A percentile compares a stretch with the other conserved stretches of the same genome.
These are phyloP conservation scores for Colistium nudipinnis DNA, from an alignment of 2,113 vertebrate genomes.

Conservation along the genomic window DNA sequence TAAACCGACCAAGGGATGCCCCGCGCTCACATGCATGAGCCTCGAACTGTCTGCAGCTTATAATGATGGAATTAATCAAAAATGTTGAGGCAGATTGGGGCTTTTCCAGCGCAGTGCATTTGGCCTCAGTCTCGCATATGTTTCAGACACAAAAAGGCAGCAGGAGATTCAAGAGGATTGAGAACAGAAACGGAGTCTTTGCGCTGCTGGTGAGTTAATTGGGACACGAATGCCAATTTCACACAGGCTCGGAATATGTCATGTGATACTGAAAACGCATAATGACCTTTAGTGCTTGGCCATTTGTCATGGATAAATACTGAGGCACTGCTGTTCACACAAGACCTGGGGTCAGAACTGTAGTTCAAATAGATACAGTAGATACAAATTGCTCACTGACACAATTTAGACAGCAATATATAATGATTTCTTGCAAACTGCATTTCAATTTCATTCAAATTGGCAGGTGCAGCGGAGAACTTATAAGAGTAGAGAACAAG, in stretches of 20 bases:
- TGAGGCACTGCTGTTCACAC: not conserved
- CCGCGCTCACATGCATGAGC: slow-evolving; percentile 13
- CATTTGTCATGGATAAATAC: slow-evolving; percentile 13
- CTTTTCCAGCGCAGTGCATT: slow-evolving; percentile 46
- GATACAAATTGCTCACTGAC: not conserved
- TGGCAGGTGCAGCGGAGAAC: not conserved
- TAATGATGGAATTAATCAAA: slow-evolving; percentile 10
- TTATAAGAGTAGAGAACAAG: not conserved
- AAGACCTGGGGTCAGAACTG: not conserved
- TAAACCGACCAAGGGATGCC: slow-evolving; percentile 5
- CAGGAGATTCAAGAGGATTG: slow-evolving; percentile 89
- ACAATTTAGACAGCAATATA: too few species aligned
- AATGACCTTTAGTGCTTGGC: slow-evolving; percentile 15
- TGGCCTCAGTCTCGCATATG: slow-evolving; percentile 79
- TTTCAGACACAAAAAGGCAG: slow-evolving; percentile 90
- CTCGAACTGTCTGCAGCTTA: not conserved
- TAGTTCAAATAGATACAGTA: not conserved
- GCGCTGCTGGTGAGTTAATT: slow-evolving; percentile 84
- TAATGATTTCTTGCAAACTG: not conserved
- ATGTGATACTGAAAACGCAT: not conserved
- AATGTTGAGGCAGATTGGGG: slow-evolving; percentile 34
- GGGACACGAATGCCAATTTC: slow-evolving; percentile 33
- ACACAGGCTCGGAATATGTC: slow-evolving; percentile 20
- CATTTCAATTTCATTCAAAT: not conserved
- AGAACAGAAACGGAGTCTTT: slow-evolving; percentile 89